Percentiles rank a stretch among this genome's conserved stretches.
These are phyloP conservation scores for Psilopogon haemacephalus DNA, from an alignment of 2,113 vertebrate genomes.

Conservation along the genomic window DNA sequence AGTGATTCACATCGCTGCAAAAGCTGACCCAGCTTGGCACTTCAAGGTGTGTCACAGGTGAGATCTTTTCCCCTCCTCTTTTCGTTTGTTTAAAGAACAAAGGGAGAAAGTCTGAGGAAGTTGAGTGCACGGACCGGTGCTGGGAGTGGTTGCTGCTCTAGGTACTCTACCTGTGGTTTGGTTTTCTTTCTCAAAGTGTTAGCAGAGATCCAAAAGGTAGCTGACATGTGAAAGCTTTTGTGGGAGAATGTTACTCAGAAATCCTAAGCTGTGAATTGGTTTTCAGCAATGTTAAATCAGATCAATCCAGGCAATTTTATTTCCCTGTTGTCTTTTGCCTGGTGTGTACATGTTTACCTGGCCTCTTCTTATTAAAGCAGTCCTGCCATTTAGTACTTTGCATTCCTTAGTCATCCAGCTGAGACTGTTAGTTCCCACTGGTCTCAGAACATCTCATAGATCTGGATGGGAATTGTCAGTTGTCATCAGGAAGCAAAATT, in stretches of 20 bases:
- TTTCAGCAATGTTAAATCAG: not conserved
- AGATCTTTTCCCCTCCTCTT: not conserved
- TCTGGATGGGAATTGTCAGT: not conserved
- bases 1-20: not conserved
- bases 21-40: not conserved
- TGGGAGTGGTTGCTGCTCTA: not conserved
- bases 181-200: not conserved
- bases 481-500: not conserved
- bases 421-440: not conserved
- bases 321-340: not conserved
- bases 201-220: not conserved
- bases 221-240: not conserved
- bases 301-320: not conserved
- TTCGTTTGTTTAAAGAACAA: not conserved
- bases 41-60: not conserved
- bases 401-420: not conserved
- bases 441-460: not conserved
- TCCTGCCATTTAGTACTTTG: not conserved
- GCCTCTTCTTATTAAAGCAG: not conserved
- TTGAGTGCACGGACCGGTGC: not conserved
- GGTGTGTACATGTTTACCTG: not conserved
- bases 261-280: not conserved
- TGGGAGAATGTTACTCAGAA: not conserved
- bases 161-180: fast-evolving
- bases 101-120: not conserved